Percentiles rank a stretch among this genome's conserved stretches.
phyloP scores from a whole-genome alignment of 2,797 vertebrate genomes.

The Glyptemys insculpta region DNA sequence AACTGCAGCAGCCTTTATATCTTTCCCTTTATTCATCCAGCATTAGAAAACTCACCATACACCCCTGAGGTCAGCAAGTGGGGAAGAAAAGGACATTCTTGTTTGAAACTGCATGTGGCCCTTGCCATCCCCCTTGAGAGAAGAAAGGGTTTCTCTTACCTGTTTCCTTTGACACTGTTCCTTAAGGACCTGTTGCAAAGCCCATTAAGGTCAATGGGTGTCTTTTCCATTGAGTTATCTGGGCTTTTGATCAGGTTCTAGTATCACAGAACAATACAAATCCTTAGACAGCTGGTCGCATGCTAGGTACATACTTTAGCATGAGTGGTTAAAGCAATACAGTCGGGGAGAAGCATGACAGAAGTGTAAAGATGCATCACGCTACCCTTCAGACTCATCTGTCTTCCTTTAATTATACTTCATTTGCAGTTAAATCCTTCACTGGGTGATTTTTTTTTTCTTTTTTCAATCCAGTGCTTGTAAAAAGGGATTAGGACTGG shows the following conservation, averaged over 20 bases:
- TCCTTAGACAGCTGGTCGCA: constrained; percentile 41
- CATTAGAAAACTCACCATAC: constrained; percentile 7
- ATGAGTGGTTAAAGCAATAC: constrained; percentile 13
- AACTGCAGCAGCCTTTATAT: constrained; percentile 6
- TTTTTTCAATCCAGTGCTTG: neutral
- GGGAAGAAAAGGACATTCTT: constrained; percentile 16
- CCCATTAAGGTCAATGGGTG: neutral
- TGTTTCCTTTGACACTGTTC: neutral
- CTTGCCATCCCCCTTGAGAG: neutral
- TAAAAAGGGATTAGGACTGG: neutral
- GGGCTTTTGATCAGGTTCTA: neutral
- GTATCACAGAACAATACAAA: neutral
- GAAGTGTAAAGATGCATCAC: constrained; percentile 30
- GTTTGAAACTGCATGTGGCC: constrained; percentile 8
- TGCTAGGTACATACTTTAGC: neutral
- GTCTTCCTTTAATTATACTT: constrained; percentile 15
- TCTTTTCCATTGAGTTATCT: neutral
- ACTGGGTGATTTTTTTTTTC: neutral
- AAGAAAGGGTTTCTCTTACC: neutral
- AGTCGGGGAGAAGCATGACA: constrained; percentile 36
- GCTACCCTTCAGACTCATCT: constrained; percentile 29
- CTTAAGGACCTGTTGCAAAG: neutral
- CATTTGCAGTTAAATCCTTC: neutral
- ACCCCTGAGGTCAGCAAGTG: neutral
- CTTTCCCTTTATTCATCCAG: neutral